Base-by-base conservation (phyloP, 2,888 invertebrate genomes). In the Tenthredo scrophulariae region DNA sequence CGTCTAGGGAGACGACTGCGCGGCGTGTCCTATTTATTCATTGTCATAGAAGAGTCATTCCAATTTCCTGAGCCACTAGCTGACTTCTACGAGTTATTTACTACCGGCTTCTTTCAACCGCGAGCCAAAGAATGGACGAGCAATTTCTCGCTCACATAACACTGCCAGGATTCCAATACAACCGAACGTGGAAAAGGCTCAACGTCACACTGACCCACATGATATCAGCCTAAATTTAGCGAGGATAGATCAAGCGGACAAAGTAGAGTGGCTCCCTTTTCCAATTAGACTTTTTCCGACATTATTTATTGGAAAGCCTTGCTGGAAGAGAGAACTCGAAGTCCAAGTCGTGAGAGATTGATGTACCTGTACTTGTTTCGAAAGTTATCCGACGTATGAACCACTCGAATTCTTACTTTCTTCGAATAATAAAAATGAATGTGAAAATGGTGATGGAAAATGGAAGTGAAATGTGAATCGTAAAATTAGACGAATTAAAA, bases 1-100 rank as follows among this genome's bases (percentile, higher is more conserved):
- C 90, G 90, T 89, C 90, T 87, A 88, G 92, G 92, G 92, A 92
- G 90, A 90, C 88, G 88, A 88, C 88, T 89, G 89, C 89, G 89
- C 89, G 87, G 88, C 83, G 83, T 80, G 80, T 83, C 70, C 83
- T 90, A 91, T 92, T 92, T 90, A 90, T 91, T 92, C 90, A 89
- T 89, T 91, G 91, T 91, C 92, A 91, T 91, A 90, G 91, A 85
- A 89, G 89, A 91, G 89, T 91, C 91, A 90, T 89, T 83, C 83
- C 83, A 83, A 83, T 83, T 83, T 70, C 50, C 83, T 83, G 70
- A n/a, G 3, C 67, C 37, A 33, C 83, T 62, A 15, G 26, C 54
- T 50, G 40, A 46, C 50, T 54, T 33, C 58, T 62, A 46, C 10
- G 29, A 26, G 43, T 83, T 83, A 83, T 83, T 83, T 83, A 83